Evolutionary conservation across 2,113 vertebrate species (phyloP).

Genomic region (Lepisosteus osseus): DNA sequence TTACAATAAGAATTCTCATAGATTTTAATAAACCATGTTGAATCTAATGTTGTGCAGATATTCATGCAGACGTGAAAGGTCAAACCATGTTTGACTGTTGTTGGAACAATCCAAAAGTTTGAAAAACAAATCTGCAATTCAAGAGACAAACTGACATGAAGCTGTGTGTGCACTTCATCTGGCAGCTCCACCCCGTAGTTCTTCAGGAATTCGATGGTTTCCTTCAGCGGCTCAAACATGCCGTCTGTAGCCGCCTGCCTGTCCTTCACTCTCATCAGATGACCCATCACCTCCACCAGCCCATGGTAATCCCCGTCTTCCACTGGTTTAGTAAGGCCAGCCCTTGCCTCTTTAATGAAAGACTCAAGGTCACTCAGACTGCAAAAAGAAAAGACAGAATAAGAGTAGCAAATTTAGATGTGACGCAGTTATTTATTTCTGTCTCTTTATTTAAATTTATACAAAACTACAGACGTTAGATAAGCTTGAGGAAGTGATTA

Average conservation of each 20-base stretch:
- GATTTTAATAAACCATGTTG: no score
- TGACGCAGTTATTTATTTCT: no score
- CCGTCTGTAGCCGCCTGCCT: constrained; percentile 72
- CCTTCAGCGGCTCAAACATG: constrained; percentile 89
- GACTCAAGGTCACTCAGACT: constrained; percentile 82
- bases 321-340: constrained; percentile 69
- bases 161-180: constrained; percentile 73
- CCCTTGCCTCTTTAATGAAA: constrained; percentile 66
- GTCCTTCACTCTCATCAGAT: constrained; percentile 84
- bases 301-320: constrained; percentile 76
- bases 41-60: no score
- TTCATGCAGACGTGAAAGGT: no score
- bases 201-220: constrained; percentile 83
- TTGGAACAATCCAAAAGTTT: no score
- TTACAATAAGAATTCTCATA: no score
- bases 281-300: constrained; percentile 80
- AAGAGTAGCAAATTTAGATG: no score
- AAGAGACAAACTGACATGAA: constrained; percentile 66
- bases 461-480: no score
- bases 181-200: constrained; percentile 83
- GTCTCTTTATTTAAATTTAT: no score
- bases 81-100: no score
- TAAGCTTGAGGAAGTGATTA: no score
- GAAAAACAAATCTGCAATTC: no score
- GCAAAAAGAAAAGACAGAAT: neutral